Evolutionary conservation across 1,140 invertebrate genomes (phyloP), one percentile per base, ranked within the genome.

Genomic region (Akabosia matsudoensis): DNA sequence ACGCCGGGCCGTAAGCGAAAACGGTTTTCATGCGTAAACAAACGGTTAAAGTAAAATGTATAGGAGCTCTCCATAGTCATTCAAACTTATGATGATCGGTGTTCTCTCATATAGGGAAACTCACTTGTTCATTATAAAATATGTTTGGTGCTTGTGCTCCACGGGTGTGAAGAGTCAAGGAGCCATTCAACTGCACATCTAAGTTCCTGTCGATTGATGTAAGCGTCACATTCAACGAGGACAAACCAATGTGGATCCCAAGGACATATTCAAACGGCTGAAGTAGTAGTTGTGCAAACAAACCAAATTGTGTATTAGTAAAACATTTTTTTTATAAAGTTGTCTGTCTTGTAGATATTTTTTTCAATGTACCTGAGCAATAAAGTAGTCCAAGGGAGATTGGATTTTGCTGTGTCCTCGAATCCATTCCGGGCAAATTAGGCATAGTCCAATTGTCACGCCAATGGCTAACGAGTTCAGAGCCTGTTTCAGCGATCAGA

Each of bases 81-180:
- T 13, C n/a, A 14, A 14, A 52, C n/a, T 14, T 13, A n/a, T 52
- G 45, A 14, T 52, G n/a, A 14, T 52, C 13, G 45, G 45, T 52
- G n/a, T 52, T 52, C 13, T 52, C n/a, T 14, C 45, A 52, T 52
- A n/a, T n/a, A n/a, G n/a, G n/a, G n/a, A n/a, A n/a, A 56, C 54
- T 56, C 22, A 81, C 75, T 33, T 64, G 24, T 61, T 81, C 80
- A 75, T 81, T 79, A 72, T 78, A 79, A 37, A 74, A 81, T 71
- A 79, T 76, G 3, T 75, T 7, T 16, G 52, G 51, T 22, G 4
- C 73, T 13, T 7, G n/a, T 2, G 70, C n/a, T n/a, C 73, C 73
- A n/a, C 51, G 18, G 10, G 24, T 61, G 4, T 13, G 28, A 1
- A 45, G 31, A 22, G n/a, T 4, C 34, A 72, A 72, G 3, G 33